Evolutionary conservation across 2,113 vertebrate genomes (phyloP), one percentile per base, ranked within the genome.

Genomic region (Callopanchax toddi): DNA sequence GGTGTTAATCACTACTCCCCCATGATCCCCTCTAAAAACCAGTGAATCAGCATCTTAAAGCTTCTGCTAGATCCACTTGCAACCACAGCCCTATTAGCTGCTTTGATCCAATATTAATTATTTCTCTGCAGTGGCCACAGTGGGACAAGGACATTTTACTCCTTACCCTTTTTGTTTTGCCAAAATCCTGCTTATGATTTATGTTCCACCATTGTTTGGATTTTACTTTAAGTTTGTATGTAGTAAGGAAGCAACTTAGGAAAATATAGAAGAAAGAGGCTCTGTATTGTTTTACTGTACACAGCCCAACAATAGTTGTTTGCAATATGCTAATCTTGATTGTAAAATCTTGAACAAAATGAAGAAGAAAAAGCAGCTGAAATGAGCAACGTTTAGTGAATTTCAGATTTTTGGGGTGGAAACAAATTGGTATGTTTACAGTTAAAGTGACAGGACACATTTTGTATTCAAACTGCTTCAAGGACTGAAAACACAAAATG

Each of bases 201-300:
- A 20, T 36, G 21, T 65, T 74, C 56, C 61, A 71, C 61, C 50
- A 58, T 17, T 59, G 18, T 4, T 8, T 45, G 22, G 59, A 37
- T 78, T 74, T 76, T 6, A 32, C 50, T 64, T 51, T 61, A 52
- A 50, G 32, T 75, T 42, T 68, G 13, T 57, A 22, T 60, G 39
- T 29, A 7, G 26, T 32, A 3, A 32, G 29, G 29, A 32, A 6
- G 29, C 29, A 32, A 8, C 29, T 3, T 32, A 32, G 1, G 29
- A 9, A 32, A 32, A 21, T 0, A 3, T 54, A n/a, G 37, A 60
- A 32, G 17, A 43, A 74, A 51, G 11, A 49, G 32, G 55, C 54
- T n/a, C 23, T 54, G 26, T 71, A 52, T 46, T 54, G 29, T 70
- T 60, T 72, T 40, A 46, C 15, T 16, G n/a, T n/a, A 21, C n/a